A percentile compares a stretch with the other conserved stretches of the same genome.
These are phyloP conservation scores for Epinotia demarniana DNA, from an alignment of 2,888 invertebrate species.

Conservation along the genomic window DNA sequence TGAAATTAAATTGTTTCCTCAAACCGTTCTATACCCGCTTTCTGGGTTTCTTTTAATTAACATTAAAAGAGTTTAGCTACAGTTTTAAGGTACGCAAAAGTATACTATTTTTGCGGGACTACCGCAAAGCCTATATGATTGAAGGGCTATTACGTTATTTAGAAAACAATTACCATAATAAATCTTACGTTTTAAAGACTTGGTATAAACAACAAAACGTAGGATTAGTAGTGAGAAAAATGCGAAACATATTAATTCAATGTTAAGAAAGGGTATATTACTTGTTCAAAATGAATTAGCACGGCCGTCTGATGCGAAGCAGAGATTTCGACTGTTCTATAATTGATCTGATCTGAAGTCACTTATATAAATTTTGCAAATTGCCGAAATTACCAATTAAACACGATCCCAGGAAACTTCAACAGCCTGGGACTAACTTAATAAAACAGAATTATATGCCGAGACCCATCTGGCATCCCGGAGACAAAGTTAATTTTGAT, in stretches of 20 bases:
- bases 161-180: too few species aligned
- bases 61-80: constrained; percentile 52
- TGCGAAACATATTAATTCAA: not conserved
- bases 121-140: too few species aligned
- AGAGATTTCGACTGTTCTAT: constrained; percentile 8
- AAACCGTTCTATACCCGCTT: constrained; percentile 61
- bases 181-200: too few species aligned
- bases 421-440: constrained; percentile 74
- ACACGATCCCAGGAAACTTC: constrained; percentile 74
- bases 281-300: constrained; percentile 19
- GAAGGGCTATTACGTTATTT: too few species aligned
- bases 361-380: constrained; percentile 54
- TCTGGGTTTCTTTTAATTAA: constrained; percentile 62
- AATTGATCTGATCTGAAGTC: constrained; percentile 21
- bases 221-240: too few species aligned
- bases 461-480: constrained; percentile 76
- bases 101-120: not conserved
- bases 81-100: not conserved
- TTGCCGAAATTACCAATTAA: constrained; percentile 72
- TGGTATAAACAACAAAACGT: too few species aligned
- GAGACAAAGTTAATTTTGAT: constrained; percentile 80
- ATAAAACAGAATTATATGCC: constrained; percentile 78
- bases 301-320: constrained; percentile 8
- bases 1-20: constrained; percentile 68
- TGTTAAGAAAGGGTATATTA: not conserved